Evolutionary conservation across 2,888 invertebrate species (phyloP), one percentile per base, ranked within the genome.

Genomic region (Eupithecia vulgata): DNA sequence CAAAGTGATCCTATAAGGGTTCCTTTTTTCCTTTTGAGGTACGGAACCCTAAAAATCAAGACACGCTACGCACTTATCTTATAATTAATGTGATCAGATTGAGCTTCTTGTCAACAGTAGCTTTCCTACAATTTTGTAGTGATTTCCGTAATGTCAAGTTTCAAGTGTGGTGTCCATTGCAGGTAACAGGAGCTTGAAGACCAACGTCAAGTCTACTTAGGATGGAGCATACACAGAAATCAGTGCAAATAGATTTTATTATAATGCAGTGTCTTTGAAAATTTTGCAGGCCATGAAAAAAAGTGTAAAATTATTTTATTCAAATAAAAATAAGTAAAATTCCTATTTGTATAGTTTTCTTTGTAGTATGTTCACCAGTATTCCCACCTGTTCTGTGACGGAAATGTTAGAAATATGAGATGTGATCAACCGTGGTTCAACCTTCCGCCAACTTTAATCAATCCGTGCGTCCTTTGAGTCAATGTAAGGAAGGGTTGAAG

Each of bases 291-390:
- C 86, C 76, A 74, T n/a, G 62, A 61, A 70, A 68, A 73, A 70
- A 74, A 72, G 81, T 77, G 75, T 80, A 78, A 80, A 80, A 79
- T 74, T 84, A 82, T 81, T 79, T 70, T 70, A 71, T 78, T 79
- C 79, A 84, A 87, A 90, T 90, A 90, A 92, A 91, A 90, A 91
- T 91, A 90, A 91, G 91, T 87, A 91, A 91, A 91, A 90, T 78
- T 75, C 74, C 66, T 76, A 42, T 45, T 65, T 66, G 70, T 42
- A 67, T 73, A 70, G 71, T 78, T 75, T 73, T 75, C 34, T 76
- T 76, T 70, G 70, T 74, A 68, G 71, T 68, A 74, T 35, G 37
- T 57, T 25, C 57, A 13, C 12, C 5, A 25, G 12, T 37, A 64
- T 64, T 21, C 21, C 13, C 62, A 34, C 62, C 8, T 3, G 62